phyloP scores from a whole-genome alignment of 2,888 invertebrate species.

The Lasius fuliginosus region DNA sequence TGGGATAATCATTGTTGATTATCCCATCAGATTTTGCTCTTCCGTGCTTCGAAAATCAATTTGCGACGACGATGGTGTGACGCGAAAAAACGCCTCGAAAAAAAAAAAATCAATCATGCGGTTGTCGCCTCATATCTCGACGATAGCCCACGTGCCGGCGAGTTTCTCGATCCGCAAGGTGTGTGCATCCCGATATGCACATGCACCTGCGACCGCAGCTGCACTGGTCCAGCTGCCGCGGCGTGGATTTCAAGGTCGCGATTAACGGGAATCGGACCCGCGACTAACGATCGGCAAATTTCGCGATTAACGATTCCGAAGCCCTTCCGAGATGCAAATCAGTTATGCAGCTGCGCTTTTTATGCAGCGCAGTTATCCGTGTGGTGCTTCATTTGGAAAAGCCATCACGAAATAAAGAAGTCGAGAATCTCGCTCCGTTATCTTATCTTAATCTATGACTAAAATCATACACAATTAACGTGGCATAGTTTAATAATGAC shows the following conservation, averaged over 20 bases:
- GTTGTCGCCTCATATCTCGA: conserved; percentile 12
- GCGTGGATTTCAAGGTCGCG: conserved; percentile 39
- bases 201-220: conserved; percentile 67
- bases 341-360: background rate
- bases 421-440: background rate
- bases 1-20: background rate
- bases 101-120: conserved; percentile 16
- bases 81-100: background rate
- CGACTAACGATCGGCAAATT: background rate
- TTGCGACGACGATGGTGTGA: background rate
- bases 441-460: background rate
- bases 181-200: conserved; percentile 64
- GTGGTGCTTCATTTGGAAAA: background rate
- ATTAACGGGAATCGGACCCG: conserved; percentile 17
- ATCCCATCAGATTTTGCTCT: background rate
- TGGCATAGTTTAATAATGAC: background rate
- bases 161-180: conserved; percentile 63
- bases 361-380: background rate
- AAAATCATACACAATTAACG: conserved; percentile 1
- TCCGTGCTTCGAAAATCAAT: conserved; percentile 13
- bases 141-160: conserved; percentile 27
- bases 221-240: conserved; percentile 69
- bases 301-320: background rate
- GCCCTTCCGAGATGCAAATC: background rate
- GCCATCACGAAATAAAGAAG: background rate